These are phyloP conservation scores for Cyrtonyx montezumae DNA, from an alignment of 2,113 vertebrate genomes.

Conservation along the genomic window DNA sequence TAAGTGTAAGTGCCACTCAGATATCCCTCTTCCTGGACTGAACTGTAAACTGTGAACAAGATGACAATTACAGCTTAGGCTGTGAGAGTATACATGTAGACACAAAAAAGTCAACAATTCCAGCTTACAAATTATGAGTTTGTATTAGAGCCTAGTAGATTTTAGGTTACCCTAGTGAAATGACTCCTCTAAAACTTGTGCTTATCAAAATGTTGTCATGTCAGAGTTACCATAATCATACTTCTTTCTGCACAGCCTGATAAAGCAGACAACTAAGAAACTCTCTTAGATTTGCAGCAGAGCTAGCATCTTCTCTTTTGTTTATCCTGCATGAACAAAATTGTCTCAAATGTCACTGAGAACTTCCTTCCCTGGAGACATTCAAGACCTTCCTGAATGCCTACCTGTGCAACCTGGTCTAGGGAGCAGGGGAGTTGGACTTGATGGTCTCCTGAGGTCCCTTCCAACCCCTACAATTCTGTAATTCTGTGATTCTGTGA, in stretches of 20 bases:
- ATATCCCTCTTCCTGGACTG: background rate
- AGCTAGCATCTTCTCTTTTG: background rate
- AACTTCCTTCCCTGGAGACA: too few species aligned
- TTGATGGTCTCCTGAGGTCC: too few species aligned
- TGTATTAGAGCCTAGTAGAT: background rate
- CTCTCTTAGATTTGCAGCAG: background rate
- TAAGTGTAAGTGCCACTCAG: background rate
- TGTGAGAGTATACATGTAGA: background rate
- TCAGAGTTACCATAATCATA: background rate
- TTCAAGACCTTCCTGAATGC: too few species aligned
- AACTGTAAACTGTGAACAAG: background rate
- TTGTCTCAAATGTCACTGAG: too few species aligned
- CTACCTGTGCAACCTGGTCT: too few species aligned
- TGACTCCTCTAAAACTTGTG: background rate
- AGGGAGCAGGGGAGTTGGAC: too few species aligned
- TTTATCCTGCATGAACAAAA: background rate
- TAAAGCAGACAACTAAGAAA: background rate
- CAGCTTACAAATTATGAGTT: background rate
- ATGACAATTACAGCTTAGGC: background rate
- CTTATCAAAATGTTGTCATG: background rate
- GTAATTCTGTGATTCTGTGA: too few species aligned
- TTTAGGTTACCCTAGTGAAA: background rate
- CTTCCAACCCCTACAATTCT: too few species aligned
- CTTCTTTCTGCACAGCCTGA: background rate
- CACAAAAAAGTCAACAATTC: background rate